These are phyloP conservation scores for Drosophila micromelanica DNA, from an alignment of 1,140 invertebrate species.

Conservation along the genomic window DNA sequence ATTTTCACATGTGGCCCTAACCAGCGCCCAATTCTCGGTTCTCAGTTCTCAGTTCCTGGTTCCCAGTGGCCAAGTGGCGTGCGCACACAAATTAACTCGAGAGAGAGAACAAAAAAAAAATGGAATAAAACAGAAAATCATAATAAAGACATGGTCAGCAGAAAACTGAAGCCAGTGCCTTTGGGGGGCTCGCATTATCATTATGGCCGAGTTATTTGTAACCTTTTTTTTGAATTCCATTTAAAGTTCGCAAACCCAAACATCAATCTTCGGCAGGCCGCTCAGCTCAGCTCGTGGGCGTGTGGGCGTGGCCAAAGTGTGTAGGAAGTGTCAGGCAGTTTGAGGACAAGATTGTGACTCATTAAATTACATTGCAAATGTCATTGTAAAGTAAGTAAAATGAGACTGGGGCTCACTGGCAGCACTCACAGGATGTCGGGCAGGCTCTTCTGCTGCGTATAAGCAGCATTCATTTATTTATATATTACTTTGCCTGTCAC, in stretches of 20 bases:
- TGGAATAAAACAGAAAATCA: conserved; percentile 47
- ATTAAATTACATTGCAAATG: conserved; percentile 83
- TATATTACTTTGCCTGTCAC: conserved; percentile 68
- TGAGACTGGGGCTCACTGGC: conserved; percentile 15
- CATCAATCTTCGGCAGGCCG: conserved; percentile 61
- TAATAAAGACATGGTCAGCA: conserved; percentile 80
- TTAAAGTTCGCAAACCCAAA: conserved; percentile 68
- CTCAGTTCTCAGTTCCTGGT: not conserved
- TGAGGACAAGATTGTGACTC: conserved; percentile 80
- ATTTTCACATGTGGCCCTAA: conserved; percentile 65
- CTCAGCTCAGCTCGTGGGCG: conserved; percentile 2
- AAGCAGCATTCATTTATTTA: conserved; percentile 81
- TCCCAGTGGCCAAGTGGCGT: conserved; percentile 52
- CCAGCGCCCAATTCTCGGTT: not conserved
- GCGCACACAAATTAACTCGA: conserved; percentile 71
- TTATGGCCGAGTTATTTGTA: conserved; percentile 49
- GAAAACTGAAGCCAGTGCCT: conserved; percentile 6
- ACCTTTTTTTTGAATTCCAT: conserved; percentile 59
- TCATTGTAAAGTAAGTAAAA: conserved; percentile 82
- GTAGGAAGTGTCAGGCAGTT: conserved; percentile 80
- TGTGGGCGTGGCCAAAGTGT: conserved; percentile 9
- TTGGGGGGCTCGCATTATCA: conserved; percentile 18
- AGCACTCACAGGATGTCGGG: conserved; percentile 34
- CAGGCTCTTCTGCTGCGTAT: conserved; percentile 48
- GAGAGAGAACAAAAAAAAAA: conserved; percentile 9